These are phyloP conservation scores for Anas platyrhynchos DNA, from an alignment of 2,113 vertebrate genomes.

Conservation along the genomic window DNA sequence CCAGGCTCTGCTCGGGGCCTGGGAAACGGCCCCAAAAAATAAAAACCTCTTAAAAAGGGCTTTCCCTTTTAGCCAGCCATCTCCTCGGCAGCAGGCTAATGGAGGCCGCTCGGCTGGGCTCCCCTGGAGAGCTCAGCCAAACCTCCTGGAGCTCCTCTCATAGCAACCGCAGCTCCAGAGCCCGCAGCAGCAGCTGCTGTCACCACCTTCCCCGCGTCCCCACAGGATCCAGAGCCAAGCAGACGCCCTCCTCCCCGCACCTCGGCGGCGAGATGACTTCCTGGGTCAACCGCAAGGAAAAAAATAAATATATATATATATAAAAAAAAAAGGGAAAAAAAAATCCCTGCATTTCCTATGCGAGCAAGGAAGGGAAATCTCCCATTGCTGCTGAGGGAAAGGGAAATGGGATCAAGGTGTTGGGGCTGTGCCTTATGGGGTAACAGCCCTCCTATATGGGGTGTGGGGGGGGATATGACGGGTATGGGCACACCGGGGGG, in stretches of 20 bases:
- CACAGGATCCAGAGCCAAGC: slow-evolving; percentile 78
- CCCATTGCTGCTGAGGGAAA: not conserved
- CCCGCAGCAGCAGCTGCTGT: slow-evolving; percentile 83
- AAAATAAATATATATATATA: not conserved
- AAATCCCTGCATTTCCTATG: slow-evolving; percentile 46
- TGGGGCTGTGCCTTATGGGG: not conserved
- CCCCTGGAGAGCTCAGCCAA: slow-evolving; percentile 85
- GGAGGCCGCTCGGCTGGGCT: slow-evolving; percentile 83
- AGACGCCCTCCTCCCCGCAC: slow-evolving; percentile 75
- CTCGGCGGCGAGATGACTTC: slow-evolving; percentile 60
- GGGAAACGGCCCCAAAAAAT: slow-evolving; percentile 40
- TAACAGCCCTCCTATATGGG: too few species aligned
- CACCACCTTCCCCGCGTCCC: slow-evolving; percentile 76
- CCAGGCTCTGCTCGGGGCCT: not conserved
- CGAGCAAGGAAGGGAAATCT: slow-evolving; percentile 27
- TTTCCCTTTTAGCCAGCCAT: slow-evolving; percentile 66
- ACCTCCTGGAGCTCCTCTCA: slow-evolving; percentile 86
- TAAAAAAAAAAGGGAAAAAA: not conserved
- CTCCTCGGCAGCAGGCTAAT: slow-evolving; percentile 79
- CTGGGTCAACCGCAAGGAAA: slow-evolving; percentile 54
- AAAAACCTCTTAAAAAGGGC: not conserved
- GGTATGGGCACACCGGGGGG: too few species aligned
- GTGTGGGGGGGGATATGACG: too few species aligned
- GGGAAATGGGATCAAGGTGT: not conserved
- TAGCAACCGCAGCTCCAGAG: slow-evolving; percentile 85